phyloP scores from a whole-genome alignment of 2,888 invertebrate genomes.

The Tubiluchus corallicola region DNA sequence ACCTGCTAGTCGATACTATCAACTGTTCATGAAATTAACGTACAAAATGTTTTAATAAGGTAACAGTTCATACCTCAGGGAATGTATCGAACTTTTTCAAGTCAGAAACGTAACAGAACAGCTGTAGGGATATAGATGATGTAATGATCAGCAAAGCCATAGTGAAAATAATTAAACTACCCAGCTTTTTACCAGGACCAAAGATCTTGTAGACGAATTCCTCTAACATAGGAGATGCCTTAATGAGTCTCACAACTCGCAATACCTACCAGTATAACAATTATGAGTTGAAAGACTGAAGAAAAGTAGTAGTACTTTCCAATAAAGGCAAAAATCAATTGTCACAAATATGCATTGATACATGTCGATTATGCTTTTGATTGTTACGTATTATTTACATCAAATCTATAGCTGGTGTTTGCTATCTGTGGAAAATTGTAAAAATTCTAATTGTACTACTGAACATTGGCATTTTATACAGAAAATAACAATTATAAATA shows the following conservation, averaged over 20 bases:
- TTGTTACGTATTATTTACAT: too few species aligned
- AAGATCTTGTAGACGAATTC: slow-evolving; percentile 57
- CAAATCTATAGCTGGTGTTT: too few species aligned
- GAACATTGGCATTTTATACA: too few species aligned
- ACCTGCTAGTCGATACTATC: too few species aligned
- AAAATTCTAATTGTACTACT: too few species aligned
- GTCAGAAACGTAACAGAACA: slow-evolving; percentile 86
- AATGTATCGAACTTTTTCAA: slow-evolving; percentile 97
- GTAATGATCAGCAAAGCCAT: slow-evolving; percentile 97
- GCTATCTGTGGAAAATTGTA: too few species aligned
- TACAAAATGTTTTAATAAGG: slow-evolving; percentile 5
- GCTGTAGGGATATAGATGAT: slow-evolving; percentile 94
- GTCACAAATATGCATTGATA: not conserved
- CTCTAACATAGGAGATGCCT: slow-evolving; percentile 94
- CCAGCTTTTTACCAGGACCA: slow-evolving; percentile 79
- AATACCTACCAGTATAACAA: slow-evolving; percentile 46
- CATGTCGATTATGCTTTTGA: too few species aligned
- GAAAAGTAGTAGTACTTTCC: not conserved
- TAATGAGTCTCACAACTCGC: slow-evolving; percentile 79
- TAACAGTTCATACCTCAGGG: slow-evolving; percentile 47
- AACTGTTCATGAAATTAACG: too few species aligned
- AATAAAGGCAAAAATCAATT: slow-evolving; percentile 4
- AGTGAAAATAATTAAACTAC: slow-evolving; percentile 96
- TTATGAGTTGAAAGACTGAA: not conserved
- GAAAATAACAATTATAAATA: too few species aligned